Evolutionary conservation across 2,888 invertebrate genomes (phyloP).

Genomic region (Coelopa pilipes): DNA sequence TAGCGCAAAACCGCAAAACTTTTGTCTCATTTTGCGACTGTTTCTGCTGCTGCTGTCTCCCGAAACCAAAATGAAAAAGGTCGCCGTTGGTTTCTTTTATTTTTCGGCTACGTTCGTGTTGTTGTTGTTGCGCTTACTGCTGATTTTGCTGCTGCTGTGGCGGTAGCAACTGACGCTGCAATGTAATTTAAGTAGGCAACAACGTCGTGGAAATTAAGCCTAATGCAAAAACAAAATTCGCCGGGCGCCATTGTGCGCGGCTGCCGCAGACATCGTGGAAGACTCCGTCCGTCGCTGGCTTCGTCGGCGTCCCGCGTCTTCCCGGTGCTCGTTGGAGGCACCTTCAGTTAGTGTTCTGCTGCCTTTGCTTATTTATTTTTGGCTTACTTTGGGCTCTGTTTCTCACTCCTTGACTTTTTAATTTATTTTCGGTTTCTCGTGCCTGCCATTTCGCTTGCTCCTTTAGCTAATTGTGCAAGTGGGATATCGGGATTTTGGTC

Average conservation of each 20-base stretch:
- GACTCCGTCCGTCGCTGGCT: neutral
- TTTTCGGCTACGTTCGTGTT: slow-evolving; percentile 10
- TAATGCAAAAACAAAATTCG: slow-evolving; percentile 38
- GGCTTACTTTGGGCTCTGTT: slow-evolving; percentile 21
- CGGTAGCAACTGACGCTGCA: slow-evolving; percentile 21
- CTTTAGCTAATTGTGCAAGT: slow-evolving; percentile 30
- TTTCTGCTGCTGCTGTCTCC: slow-evolving; percentile 9
- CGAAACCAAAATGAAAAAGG: neutral
- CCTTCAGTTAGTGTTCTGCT: neutral
- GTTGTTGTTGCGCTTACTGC: slow-evolving; percentile 16
- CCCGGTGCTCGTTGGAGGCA: no score
- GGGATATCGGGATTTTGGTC: slow-evolving; percentile 30
- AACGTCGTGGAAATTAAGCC: slow-evolving; percentile 28
- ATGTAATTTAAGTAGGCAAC: slow-evolving; percentile 42
- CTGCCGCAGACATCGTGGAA: slow-evolving; percentile 27
- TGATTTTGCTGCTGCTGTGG: slow-evolving; percentile 5
- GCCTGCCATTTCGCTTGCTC: no score
- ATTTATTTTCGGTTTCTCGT: neutral
- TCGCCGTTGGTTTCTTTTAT: slow-evolving; percentile 13
- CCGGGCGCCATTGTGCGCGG: slow-evolving; percentile 36
- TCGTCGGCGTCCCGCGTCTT: no score
- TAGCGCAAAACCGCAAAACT: slow-evolving; percentile 36
- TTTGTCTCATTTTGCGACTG: slow-evolving; percentile 21
- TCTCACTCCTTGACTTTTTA: neutral
- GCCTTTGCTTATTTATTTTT: slow-evolving; percentile 26